Evolutionary conservation across 2,888 invertebrate species (phyloP), one percentile per base, ranked within the genome.

Genomic region (Cepaea hortensis): DNA sequence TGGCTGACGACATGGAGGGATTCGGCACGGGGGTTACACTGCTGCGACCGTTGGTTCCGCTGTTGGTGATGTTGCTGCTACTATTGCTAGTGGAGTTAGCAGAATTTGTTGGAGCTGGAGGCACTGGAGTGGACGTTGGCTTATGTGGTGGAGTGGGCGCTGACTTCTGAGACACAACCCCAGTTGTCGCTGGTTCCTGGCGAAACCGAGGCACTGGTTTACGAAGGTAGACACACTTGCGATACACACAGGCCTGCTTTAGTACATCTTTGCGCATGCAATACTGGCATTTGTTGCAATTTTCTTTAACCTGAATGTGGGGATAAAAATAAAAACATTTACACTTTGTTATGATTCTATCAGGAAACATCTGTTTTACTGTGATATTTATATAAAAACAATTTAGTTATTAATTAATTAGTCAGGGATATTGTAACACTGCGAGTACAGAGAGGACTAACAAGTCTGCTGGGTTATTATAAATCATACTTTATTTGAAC

Each of bases 241-340:
- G 87, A 88, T 93, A 92, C 73, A 93, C 91, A 87, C 93, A 93
- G 9, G 92, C 92, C 87, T 93, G 93, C 87, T 93, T 93, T 13
- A 93, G 88, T 0, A 93, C 92, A 86, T 92, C 92, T 85, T 91
- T 91, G 62, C 92, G 88, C 80, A 92, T 80, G 88, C 93, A 93
- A 89, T 91, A 91, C 85, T 92, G 92, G 88, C 93, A 93, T 86
- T 92, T 91, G 89, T 91, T 91, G 87, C 93, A 93, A 83, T 93
- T 92, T 82, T 92, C 91, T 81, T 93, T 93, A 77, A 93, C 92
- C 87, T 93, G 92, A 61, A 84, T 73, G 68, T 46, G 48, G 62
- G 55, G 77, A 18, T n/a, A 35, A 62, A 50, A 77, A 23, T n/a
- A 68, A 79, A 46, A 48, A 55, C 9, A 75, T 50, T 20, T 77